Conservation (phyloP, 2,888 invertebrate genomes). For the Drosophila siamana region DNA sequence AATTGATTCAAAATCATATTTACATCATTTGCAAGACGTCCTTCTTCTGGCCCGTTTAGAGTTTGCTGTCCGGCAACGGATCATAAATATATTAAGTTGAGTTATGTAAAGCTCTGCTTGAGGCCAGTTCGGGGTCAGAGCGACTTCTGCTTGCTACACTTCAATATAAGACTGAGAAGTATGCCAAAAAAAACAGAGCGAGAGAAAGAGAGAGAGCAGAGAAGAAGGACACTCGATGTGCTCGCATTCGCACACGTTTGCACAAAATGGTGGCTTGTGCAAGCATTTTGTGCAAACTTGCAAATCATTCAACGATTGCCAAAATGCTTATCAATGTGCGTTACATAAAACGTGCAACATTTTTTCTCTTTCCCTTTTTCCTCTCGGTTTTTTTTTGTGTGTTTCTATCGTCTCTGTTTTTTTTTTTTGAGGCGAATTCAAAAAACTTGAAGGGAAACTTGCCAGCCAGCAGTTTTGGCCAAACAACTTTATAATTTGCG, state of each 20-base stretch:
- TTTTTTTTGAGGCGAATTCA: conserved; percentile 22
- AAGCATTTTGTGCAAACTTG: conserved; percentile 75
- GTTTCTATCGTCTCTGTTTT: too few species aligned
- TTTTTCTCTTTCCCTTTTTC: conserved; percentile 21
- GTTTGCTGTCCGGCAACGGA: conserved; percentile 3
- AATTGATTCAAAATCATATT: conserved; percentile 34
- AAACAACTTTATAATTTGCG: conserved; percentile 78
- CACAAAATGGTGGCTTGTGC: conserved; percentile 58
- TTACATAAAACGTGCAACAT: conserved; percentile 74
- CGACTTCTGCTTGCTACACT: background rate
- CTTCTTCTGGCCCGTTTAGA: too few species aligned
- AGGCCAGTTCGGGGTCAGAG: conserved; percentile 20
- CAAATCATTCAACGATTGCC: conserved; percentile 78
- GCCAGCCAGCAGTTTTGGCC: conserved; percentile 73
- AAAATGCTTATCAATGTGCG: conserved; percentile 77
- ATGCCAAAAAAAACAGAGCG: conserved; percentile 22
- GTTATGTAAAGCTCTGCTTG: conserved; percentile 29
- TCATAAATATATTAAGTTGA: conserved; percentile 31
- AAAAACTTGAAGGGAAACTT: conserved; percentile 64
- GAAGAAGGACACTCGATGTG: conserved; percentile 18
- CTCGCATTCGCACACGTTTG: conserved; percentile 67
- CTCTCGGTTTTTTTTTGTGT: conserved; percentile 9
- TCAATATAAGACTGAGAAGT: conserved; percentile 18
- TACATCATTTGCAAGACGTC: conserved; percentile 1
- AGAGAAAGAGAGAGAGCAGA: background rate